These are phyloP conservation scores for Ceriagrion tenellum DNA, from an alignment of 2,888 invertebrate species.

Conservation along the genomic window DNA sequence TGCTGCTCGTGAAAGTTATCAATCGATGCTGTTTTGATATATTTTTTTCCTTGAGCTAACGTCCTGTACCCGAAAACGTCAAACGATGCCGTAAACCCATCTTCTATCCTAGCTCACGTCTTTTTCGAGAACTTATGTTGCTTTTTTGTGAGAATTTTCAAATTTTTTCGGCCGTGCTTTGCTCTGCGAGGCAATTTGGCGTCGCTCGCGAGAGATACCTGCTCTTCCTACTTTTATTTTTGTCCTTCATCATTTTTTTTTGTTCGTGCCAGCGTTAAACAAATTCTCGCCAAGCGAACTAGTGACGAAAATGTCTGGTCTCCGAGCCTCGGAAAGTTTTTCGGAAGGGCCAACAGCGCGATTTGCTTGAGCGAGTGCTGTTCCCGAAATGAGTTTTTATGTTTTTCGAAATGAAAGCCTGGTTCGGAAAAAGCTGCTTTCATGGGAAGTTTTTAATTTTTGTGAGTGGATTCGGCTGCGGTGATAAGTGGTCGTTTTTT, in stretches of 20 bases:
- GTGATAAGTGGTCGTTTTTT: background rate
- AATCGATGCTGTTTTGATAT: background rate
- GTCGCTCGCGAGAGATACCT: background rate
- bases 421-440: conserved; percentile 12
- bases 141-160: background rate
- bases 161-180: background rate
- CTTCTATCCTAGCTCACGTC: background rate
- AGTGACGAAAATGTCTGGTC: background rate
- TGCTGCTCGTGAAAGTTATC: background rate
- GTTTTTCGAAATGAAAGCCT: background rate
- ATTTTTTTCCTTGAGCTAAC: background rate
- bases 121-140: background rate
- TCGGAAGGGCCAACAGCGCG: background rate
- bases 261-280: background rate
- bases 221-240: background rate
- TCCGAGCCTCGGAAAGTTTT: background rate
- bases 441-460: conserved; percentile 10
- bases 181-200: background rate
- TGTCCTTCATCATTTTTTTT: background rate
- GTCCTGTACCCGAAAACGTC: background rate
- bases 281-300: background rate
- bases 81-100: background rate
- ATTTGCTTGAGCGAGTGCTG: conserved; percentile 37
- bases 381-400: background rate
- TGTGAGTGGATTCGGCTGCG: background rate